Percentiles rank a stretch among this genome's conserved stretches.
Conservation (phyloP, 2,888 invertebrate genomes). For the Spodoptera exigua region DNA sequence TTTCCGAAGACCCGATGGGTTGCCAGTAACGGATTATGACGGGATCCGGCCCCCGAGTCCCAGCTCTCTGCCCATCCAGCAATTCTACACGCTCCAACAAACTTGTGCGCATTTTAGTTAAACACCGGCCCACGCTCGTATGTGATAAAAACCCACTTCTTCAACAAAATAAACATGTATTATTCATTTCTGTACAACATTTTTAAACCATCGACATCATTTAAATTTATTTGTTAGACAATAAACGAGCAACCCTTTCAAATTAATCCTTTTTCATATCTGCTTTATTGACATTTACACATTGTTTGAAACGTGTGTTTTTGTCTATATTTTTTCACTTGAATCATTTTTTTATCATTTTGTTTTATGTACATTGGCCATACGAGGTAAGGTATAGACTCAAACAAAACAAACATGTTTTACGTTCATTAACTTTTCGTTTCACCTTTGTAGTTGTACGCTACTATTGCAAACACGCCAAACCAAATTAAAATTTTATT, state of each 20-base stretch:
- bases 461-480: constrained; percentile 28
- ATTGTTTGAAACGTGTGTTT: too few relatives aligned
- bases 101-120: constrained; percentile 67
- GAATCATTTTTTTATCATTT: too few relatives aligned
- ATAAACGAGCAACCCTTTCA: constrained; percentile 22
- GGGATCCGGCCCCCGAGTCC: constrained; percentile 35
- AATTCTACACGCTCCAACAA: constrained; percentile 68
- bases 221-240: constrained; percentile 28
- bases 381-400: too few relatives aligned
- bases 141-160: constrained; percentile 43
- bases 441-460: constrained; percentile 19
- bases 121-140: constrained; percentile 43
- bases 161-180: constrained; percentile 29
- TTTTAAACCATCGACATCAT: constrained; percentile 25
- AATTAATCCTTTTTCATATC: constrained; percentile 29
- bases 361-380: too few relatives aligned
- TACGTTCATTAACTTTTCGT: too few relatives aligned
- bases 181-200: constrained; percentile 22
- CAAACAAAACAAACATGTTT: too few relatives aligned
- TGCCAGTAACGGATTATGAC: constrained; percentile 65
- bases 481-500: constrained; percentile 25
- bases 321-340: too few relatives aligned
- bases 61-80: constrained; percentile 58
- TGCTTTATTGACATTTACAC: constrained; percentile 18
- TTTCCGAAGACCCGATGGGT: constrained; percentile 52